Evolutionary conservation across 2,888 invertebrate species (phyloP).

Genomic region (Hydriomena furcata): DNA sequence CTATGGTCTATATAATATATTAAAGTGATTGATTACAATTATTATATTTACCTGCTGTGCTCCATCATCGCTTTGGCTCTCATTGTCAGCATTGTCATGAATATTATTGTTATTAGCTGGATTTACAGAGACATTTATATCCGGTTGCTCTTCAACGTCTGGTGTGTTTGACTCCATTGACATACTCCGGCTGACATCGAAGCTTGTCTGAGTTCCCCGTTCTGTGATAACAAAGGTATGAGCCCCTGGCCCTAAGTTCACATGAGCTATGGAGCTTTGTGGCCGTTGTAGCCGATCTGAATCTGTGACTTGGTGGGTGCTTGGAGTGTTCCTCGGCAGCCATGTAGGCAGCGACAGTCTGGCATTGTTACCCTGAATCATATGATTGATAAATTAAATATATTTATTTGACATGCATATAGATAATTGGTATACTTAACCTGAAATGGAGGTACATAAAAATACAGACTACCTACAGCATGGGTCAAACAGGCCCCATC

Average conservation of each 20-base stretch:
- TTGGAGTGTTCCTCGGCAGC: slow-evolving; percentile 69
- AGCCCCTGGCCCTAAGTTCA: slow-evolving; percentile 58
- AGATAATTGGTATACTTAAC: no score
- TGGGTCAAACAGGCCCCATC: no score
- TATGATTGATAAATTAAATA: slow-evolving; percentile 1
- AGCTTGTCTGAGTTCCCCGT: slow-evolving; percentile 50
- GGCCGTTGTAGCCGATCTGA: slow-evolving; percentile 56
- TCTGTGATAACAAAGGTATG: slow-evolving; percentile 69
- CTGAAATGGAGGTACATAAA: no score
- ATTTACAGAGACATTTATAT: slow-evolving; percentile 72
- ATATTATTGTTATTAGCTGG: slow-evolving; percentile 76
- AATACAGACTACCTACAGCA: no score
- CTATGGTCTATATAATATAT: no score
- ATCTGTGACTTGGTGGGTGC: slow-evolving; percentile 61
- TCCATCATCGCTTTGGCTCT: slow-evolving; percentile 76
- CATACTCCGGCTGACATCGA: slow-evolving; percentile 56
- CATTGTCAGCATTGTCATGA: slow-evolving; percentile 73
- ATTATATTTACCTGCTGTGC: slow-evolving; percentile 65
- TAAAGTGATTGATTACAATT: no score
- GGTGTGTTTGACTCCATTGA: slow-evolving; percentile 68
- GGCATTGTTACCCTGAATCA: slow-evolving; percentile 68
- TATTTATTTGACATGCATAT: no score
- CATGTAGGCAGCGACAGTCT: slow-evolving; percentile 72
- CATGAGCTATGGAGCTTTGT: slow-evolving; percentile 72
- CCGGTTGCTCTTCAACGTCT: slow-evolving; percentile 55